phyloP scores from a whole-genome alignment of 2,113 vertebrate species.

The Albula goreensis region DNA sequence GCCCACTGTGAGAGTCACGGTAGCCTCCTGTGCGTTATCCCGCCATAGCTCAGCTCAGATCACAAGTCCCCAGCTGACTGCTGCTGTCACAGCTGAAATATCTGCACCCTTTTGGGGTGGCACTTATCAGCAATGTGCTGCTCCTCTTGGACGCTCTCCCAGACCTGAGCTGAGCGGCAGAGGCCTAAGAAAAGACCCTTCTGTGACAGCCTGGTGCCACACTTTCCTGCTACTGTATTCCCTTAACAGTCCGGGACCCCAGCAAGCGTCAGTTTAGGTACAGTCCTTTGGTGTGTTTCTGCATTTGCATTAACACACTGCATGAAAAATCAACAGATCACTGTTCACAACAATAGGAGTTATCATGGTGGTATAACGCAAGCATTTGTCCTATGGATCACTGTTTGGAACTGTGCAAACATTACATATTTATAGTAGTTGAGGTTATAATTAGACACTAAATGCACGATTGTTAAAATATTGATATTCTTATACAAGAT shows the following conservation, averaged over 20 bases:
- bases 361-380: too few relatives aligned
- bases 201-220: not conserved
- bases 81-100: conserved; percentile 3
- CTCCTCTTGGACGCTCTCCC: not conserved
- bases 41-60: not conserved
- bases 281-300: not conserved
- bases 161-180: not conserved
- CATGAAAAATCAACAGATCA: not conserved
- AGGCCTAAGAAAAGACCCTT: not conserved
- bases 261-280: not conserved
- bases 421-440: too few relatives aligned
- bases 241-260: not conserved
- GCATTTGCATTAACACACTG: not conserved
- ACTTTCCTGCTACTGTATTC: not conserved
- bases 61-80: not conserved
- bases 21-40: not conserved
- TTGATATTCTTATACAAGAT: too few relatives aligned
- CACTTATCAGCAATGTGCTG: not conserved
- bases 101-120: not conserved
- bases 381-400: not conserved
- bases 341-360: not conserved
- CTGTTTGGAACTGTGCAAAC: not conserved
- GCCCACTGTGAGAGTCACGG: too few relatives aligned
- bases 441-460: too few relatives aligned
- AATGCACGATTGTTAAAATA: too few relatives aligned